A percentile compares a stretch with the other conserved stretches of the same genome.
Evolutionary conservation across 2,888 invertebrate genomes (phyloP).

Genomic region (Elysia crispata): DNA sequence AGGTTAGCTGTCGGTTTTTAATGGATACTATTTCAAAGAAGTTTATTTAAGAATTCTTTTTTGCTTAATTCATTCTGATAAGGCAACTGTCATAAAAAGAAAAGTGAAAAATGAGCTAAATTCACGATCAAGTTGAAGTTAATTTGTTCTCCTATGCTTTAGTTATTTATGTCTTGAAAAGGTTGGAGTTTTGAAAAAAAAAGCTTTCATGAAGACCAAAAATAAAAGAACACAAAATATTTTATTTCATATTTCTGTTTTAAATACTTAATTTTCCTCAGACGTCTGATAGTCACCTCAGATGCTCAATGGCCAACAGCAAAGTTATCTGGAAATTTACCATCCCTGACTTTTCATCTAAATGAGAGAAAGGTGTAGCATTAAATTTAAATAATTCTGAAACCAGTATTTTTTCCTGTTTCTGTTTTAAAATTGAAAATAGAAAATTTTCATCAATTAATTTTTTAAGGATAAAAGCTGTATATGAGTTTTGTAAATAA

Average conservation of each 20-base stretch:
- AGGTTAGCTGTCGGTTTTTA: constrained; percentile 59
- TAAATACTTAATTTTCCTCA: constrained; percentile 55
- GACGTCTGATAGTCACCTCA: constrained; percentile 87
- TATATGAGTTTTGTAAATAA: too few species aligned
- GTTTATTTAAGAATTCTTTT: background rate
- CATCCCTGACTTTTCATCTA: constrained; percentile 91
- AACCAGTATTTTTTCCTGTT: too few species aligned
- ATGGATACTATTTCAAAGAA: background rate
- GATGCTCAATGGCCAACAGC: constrained; percentile 93
- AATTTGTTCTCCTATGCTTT: too few species aligned
- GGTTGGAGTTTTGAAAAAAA: too few species aligned
- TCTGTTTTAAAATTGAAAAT: too few species aligned
- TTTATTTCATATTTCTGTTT: too few species aligned
- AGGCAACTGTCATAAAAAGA: background rate
- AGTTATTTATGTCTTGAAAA: too few species aligned
- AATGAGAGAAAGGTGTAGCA: constrained; percentile 89
- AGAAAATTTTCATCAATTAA: too few species aligned
- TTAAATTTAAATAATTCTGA: background rate
- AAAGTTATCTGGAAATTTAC: constrained; percentile 90
- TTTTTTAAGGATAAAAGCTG: too few species aligned
- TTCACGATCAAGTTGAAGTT: background rate
- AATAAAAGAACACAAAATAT: too few species aligned
- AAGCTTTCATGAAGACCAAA: too few species aligned
- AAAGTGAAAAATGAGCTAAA: background rate
- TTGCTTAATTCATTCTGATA: background rate